Conservation (phyloP, 2,888 invertebrate genomes). For the Athripsodes cinereus region DNA sequence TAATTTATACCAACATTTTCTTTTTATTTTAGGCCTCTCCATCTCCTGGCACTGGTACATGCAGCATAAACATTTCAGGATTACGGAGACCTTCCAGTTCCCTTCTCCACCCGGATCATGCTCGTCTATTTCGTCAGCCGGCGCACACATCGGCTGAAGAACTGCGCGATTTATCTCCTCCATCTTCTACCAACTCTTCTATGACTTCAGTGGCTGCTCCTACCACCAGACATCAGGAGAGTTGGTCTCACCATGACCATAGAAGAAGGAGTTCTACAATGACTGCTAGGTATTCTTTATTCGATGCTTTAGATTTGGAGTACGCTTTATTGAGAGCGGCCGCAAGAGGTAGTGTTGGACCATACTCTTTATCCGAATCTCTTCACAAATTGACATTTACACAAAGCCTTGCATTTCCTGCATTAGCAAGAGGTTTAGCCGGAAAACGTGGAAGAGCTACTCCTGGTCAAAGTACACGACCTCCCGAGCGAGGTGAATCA, state of each 20-base stretch:
- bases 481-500: constrained; percentile 56
- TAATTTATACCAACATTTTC: too few relatives aligned
- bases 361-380: constrained; percentile 64
- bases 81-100: constrained; percentile 51
- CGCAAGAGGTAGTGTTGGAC: constrained; percentile 65
- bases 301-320: constrained; percentile 65
- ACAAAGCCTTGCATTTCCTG: constrained; percentile 67
- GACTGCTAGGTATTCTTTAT: constrained; percentile 60
- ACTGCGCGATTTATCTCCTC: constrained; percentile 36
- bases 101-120: constrained; percentile 65
- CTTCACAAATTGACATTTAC: constrained; percentile 68
- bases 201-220: constrained; percentile 47
- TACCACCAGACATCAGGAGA: constrained; percentile 34
- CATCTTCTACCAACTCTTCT: constrained; percentile 55
- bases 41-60: constrained; percentile 33
- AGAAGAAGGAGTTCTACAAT: constrained; percentile 54
- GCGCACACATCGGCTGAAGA: constrained; percentile 35
- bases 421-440: constrained; percentile 61
- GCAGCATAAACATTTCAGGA: constrained; percentile 37
- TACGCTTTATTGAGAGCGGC: constrained; percentile 63
- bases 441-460: constrained; percentile 54
- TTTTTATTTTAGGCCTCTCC: constrained; percentile 41
- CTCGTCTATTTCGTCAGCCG: constrained; percentile 51
- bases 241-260: constrained; percentile 35
- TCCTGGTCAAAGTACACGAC: constrained; percentile 38